These are phyloP conservation scores for Pristiophorus japonicus DNA, from an alignment of 2,113 vertebrate species.

Conservation along the genomic window DNA sequence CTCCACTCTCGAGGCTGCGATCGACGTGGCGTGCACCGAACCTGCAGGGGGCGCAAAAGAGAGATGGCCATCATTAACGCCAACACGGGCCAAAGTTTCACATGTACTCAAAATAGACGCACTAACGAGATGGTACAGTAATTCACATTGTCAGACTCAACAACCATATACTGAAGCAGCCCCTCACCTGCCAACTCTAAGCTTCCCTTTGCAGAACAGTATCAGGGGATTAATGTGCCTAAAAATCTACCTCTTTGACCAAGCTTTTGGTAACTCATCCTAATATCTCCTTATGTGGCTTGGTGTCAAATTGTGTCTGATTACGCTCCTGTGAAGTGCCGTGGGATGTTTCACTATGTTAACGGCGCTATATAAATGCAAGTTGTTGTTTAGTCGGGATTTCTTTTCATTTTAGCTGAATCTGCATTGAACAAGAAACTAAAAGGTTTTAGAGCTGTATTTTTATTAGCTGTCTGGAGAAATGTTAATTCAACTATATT, in stretches of 20 bases:
- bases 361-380: not conserved
- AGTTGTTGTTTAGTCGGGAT: not conserved
- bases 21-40: slow-evolving; percentile 88
- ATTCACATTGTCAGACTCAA: slow-evolving; percentile 2
- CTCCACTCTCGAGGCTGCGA: slow-evolving; percentile 92
- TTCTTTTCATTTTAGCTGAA: not conserved
- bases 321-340: not conserved
- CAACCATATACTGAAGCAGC: slow-evolving; percentile 15
- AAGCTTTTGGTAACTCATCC: not conserved
- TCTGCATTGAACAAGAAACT: not conserved
- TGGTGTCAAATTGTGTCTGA: not conserved
- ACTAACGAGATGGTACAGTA: not conserved
- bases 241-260: not conserved
- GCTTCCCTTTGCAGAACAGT: not conserved
- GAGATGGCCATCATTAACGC: not conserved
- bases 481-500: not conserved
- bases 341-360: not conserved
- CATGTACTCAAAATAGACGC: not conserved
- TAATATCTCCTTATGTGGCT: not conserved
- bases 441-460: not conserved
- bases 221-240: not conserved
- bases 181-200: not conserved
- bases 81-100: not conserved
- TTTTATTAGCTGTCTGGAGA: not conserved
- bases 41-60: slow-evolving; percentile 55